Percentiles rank a stretch among this genome's conserved stretches.
Evolutionary conservation across 2,113 vertebrate genomes (phyloP).

Genomic region (Daboia siamensis): DNA sequence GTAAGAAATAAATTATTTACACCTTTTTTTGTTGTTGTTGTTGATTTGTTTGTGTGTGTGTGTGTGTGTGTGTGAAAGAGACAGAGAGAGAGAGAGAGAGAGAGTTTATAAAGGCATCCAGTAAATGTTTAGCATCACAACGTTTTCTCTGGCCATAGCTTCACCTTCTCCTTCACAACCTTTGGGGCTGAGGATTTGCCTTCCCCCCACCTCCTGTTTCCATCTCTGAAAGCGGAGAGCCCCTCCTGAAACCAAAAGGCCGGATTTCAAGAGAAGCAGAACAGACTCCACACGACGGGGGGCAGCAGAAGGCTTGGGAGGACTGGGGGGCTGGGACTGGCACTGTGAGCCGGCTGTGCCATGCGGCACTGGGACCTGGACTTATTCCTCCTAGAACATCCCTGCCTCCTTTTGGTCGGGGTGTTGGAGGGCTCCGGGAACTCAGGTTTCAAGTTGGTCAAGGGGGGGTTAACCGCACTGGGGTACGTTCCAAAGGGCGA

Average conservation of each 20-base stretch:
- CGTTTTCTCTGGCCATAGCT: slow-evolving; percentile 49
- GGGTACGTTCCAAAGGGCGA: slow-evolving; percentile 91
- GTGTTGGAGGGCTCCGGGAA: slow-evolving; percentile 83
- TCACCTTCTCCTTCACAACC: slow-evolving; percentile 52
- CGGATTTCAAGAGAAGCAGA: slow-evolving; percentile 59
- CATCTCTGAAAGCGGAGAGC: slow-evolving; percentile 37
- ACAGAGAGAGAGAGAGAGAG: not conserved
- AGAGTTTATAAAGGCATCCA: slow-evolving; percentile 61
- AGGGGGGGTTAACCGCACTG: slow-evolving; percentile 82
- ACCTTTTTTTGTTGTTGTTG: slow-evolving; percentile 29
- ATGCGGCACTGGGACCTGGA: slow-evolving; percentile 89
- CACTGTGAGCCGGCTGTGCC: slow-evolving; percentile 67
- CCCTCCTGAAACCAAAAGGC: slow-evolving; percentile 50
- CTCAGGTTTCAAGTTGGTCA: slow-evolving; percentile 82
- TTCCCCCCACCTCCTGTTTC: not conserved
- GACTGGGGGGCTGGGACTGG: slow-evolving; percentile 51
- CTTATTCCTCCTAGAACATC: slow-evolving; percentile 92
- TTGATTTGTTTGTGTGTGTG: not conserved
- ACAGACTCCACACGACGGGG: slow-evolving; percentile 62
- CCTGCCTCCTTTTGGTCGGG: slow-evolving; percentile 91
- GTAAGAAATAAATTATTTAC: slow-evolving; percentile 66
- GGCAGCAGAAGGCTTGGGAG: slow-evolving; percentile 59
- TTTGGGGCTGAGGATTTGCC: slow-evolving; percentile 39
- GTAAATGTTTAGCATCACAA: slow-evolving; percentile 60
- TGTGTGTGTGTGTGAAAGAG: no score